Base-by-base conservation (phyloP, 2,888 invertebrate genomes). In the Ernsta delagoae region DNA sequence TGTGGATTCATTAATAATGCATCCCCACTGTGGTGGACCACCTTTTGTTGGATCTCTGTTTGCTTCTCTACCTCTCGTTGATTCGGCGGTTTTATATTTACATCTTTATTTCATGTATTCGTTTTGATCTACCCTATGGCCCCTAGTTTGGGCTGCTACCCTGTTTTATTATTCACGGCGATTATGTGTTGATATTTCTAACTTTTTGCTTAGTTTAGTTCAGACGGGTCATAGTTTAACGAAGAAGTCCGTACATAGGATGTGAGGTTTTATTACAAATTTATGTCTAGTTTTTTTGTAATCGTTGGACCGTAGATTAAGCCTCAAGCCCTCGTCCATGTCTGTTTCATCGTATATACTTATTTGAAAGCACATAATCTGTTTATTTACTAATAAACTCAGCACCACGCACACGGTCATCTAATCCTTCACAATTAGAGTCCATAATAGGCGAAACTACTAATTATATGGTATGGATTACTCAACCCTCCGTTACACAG, bases 1-100 rank as follows among this genome's bases (percentile, higher is more conserved):
- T 83, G 86, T 86, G 87, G 87, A 75, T 71, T 73, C 87, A 90
- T 92, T 89, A 92, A 90, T 84, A 84, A 89, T 92, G 87, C 84
- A 92, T 78, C 76, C 12, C 6, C 12, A 12, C 73, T 82, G 84
- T 81, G 83, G 83, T 83, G 87, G 88, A 88, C 90, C 72, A 84
- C 80, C 85, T 84, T 86, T 88, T 82, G 79, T 86, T 82, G 78
- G 83, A 84, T 85, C 83, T 78, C 79, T 82, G 78, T 81, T 82
- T 83, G 81, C 78, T 41, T 72, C 72, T 70, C 70, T 36, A 36
- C 36, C 36, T 53, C 65, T 11, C 39, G 65, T 65, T 61, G 66
- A 50, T 66, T 60, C 73, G 73, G 72, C 73, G 73, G 73, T 75
- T 75, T 77, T 75, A 75, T 72, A 74, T 74, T 72, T 60, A 54